A percentile compares a stretch with the other conserved stretches of the same genome.
These are phyloP conservation scores for Limulus polyphemus DNA, from an alignment of 2,888 invertebrate species.

Conservation along the genomic window DNA sequence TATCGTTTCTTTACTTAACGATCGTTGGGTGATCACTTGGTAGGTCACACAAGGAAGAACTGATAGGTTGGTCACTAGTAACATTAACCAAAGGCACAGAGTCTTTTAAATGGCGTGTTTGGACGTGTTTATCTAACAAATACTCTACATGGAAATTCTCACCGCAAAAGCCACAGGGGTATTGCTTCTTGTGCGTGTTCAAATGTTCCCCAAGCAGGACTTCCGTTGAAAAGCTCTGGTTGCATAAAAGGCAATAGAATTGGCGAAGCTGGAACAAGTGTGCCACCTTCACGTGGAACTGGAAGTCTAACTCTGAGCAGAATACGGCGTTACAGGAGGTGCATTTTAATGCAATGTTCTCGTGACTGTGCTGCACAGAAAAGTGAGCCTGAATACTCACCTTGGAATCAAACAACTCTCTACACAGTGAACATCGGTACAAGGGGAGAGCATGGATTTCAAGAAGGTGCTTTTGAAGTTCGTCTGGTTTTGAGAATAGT, in stretches of 20 bases:
- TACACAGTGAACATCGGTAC: conserved; percentile 73
- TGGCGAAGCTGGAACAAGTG: conserved; percentile 42
- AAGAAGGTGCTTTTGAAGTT: conserved; percentile 74
- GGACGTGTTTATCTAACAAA: conserved; percentile 74
- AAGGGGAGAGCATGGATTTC: conserved; percentile 75
- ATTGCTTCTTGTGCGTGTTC: conserved; percentile 59
- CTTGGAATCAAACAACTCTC: conserved; percentile 79
- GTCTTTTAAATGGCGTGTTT: conserved; percentile 39
- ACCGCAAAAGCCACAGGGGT: conserved; percentile 66
- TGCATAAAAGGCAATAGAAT: conserved; percentile 55
- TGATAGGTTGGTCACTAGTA: too few relatives aligned
- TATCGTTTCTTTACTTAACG: too few relatives aligned
- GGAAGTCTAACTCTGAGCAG: conserved; percentile 39
- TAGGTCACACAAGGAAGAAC: too few relatives aligned
- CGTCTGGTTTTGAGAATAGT: conserved; percentile 64
- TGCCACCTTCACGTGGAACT: conserved; percentile 54
- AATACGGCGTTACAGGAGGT: conserved; percentile 56
- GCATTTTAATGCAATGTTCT: conserved; percentile 69
- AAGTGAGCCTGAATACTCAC: conserved; percentile 78
- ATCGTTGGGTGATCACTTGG: too few relatives aligned
- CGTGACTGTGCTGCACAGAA: conserved; percentile 73
- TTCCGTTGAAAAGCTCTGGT: conserved; percentile 53
- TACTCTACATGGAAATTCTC: conserved; percentile 84
- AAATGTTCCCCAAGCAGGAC: conserved; percentile 60
- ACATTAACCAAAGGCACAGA: too few relatives aligned